Evolutionary conservation across 2,797 vertebrate species (phyloP).

Genomic region (Propithecus deckenii): DNA sequence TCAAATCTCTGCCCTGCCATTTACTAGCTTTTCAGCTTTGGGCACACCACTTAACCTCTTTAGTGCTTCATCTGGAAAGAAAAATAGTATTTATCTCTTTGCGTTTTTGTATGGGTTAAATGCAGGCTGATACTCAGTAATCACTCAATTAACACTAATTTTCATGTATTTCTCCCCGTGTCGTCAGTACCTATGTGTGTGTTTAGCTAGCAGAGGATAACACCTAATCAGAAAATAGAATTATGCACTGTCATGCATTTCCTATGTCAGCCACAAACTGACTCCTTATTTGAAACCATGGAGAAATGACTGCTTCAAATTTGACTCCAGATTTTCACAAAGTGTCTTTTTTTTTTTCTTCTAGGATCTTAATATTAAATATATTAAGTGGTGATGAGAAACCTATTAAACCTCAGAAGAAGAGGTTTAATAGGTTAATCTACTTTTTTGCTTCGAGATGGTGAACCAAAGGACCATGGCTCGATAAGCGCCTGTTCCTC

Average conservation of each 20-base stretch:
- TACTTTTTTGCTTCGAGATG: neutral
- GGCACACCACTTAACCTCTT: neutral
- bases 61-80: neutral
- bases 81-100: neutral
- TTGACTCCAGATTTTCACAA: neutral
- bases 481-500: neutral
- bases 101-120: neutral
- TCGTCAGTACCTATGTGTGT: neutral
- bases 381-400: neutral
- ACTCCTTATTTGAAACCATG: neutral
- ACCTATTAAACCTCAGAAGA: neutral
- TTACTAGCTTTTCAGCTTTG: neutral
- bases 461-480: neutral
- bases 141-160: neutral
- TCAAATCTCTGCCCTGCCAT: neutral
- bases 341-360: neutral
- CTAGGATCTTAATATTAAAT: neutral
- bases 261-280: neutral
- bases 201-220: neutral
- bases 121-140: neutral
- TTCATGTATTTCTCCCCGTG: neutral
- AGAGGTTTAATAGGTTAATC: neutral
- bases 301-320: neutral
- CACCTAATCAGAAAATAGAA: neutral
- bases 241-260: neutral